Evolutionary conservation across 2,797 vertebrate genomes (phyloP).

Genomic region (Perodicticus potto): DNA sequence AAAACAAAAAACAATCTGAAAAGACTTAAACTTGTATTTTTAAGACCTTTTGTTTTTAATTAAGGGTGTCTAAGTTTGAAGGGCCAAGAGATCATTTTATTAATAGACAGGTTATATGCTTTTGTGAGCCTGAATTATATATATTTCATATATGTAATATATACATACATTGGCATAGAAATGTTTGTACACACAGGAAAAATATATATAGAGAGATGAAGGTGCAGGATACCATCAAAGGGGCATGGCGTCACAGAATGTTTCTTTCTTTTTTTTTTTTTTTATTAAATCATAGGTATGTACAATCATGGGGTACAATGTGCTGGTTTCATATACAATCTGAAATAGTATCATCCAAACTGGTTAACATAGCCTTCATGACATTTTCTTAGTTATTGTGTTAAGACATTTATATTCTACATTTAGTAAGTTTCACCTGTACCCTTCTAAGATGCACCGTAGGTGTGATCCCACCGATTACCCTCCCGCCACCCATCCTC

Average conservation of each 20-base stretch:
- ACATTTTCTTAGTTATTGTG: too few species aligned
- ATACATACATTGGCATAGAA: neutral
- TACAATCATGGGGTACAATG: too few species aligned
- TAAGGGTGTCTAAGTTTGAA: conserved; percentile 18
- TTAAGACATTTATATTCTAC: too few species aligned
- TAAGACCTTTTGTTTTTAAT: conserved; percentile 1
- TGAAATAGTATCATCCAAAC: too few species aligned
- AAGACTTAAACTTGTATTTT: conserved; percentile 1
- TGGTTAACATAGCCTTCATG: too few species aligned
- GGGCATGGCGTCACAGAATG: neutral
- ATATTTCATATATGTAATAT: neutral
- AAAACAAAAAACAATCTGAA: neutral
- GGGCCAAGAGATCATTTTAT: neutral
- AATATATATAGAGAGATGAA: neutral
- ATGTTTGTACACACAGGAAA: neutral
- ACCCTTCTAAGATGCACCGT: too few species aligned
- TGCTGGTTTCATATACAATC: too few species aligned
- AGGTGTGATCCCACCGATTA: too few species aligned
- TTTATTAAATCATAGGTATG: too few species aligned
- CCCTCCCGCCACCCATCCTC: too few species aligned
- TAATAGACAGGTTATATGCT: conserved; percentile 4
- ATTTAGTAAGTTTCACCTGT: too few species aligned
- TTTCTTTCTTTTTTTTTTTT: too few species aligned
- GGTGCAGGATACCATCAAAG: neutral
- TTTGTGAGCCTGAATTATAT: neutral